phyloP scores from a whole-genome alignment of 2,888 invertebrate genomes.

The Gandaritis pyraliata region DNA sequence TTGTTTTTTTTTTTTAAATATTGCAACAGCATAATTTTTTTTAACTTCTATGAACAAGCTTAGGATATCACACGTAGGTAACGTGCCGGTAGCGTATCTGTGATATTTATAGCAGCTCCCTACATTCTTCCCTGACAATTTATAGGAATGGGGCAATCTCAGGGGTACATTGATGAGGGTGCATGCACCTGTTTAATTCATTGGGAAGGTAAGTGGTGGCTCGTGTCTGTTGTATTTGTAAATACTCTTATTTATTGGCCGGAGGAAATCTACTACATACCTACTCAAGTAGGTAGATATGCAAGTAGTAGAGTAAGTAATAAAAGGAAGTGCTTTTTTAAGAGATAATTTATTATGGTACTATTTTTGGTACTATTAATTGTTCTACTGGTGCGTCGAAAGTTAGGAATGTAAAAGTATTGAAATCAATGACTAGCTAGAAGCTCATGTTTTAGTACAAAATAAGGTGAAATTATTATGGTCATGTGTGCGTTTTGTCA shows the following conservation, averaged over 20 bases:
- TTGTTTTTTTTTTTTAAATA: too few relatives aligned
- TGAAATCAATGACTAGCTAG: constrained; percentile 2
- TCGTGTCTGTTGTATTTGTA: constrained; percentile 4
- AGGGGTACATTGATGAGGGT: constrained; percentile 41
- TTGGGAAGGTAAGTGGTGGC: constrained; percentile 4
- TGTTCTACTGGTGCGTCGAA: constrained; percentile 6
- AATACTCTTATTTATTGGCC: constrained; percentile 2
- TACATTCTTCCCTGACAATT: constrained; percentile 29
- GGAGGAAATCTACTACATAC: neutral
- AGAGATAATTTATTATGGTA: constrained; percentile 10
- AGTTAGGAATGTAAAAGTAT: neutral
- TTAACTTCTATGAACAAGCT: too few relatives aligned
- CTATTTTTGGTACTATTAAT: neutral
- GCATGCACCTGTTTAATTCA: constrained; percentile 29
- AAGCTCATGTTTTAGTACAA: neutral
- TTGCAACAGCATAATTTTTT: too few relatives aligned
- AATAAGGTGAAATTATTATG: too few relatives aligned
- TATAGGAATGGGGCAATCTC: constrained; percentile 35
- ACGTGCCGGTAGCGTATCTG: too few relatives aligned
- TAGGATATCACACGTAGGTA: too few relatives aligned
- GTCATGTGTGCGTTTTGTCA: too few relatives aligned
- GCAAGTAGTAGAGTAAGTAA: neutral
- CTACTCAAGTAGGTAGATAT: neutral
- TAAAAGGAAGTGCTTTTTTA: constrained; percentile 1
- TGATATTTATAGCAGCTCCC: constrained; percentile 32